phyloP scores from a whole-genome alignment of 2,113 vertebrate genomes.

The Orthonyx spaldingii region DNA sequence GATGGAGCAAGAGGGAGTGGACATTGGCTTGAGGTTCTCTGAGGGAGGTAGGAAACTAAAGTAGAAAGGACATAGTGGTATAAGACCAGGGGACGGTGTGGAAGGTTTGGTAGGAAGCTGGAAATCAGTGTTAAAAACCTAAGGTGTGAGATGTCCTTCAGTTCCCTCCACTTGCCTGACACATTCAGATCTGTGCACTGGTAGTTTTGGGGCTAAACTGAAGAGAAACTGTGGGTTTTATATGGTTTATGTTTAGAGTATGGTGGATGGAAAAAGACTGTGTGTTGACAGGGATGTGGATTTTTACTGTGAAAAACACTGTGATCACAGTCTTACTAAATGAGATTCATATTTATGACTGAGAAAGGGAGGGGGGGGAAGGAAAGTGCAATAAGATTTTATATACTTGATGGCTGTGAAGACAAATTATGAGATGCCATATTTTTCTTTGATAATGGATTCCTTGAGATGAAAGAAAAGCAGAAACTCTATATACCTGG shows the following conservation, averaged over 20 bases:
- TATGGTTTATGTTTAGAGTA: not conserved
- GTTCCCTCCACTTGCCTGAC: not conserved
- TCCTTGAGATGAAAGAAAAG: not conserved
- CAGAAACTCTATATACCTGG: not conserved
- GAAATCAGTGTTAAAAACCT: too few species aligned
- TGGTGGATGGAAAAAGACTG: not conserved
- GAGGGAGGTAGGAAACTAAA: not conserved
- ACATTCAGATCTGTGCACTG: not conserved
- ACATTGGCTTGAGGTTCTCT: not conserved
- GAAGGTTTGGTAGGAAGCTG: not conserved
- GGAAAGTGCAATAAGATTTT: not conserved
- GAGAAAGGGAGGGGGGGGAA: not conserved
- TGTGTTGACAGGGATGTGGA: not conserved
- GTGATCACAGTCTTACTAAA: not conserved
- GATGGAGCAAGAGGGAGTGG: not conserved
- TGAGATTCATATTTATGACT: not conserved
- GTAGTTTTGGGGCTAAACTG: not conserved
- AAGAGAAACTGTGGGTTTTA: not conserved
- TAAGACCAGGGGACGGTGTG: not conserved
- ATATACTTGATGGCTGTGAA: not conserved
- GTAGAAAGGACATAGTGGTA: not conserved
- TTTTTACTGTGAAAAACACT: not conserved
- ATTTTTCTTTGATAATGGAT: not conserved
- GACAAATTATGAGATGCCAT: not conserved
- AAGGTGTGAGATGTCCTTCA: not conserved